Conservation (phyloP, 2,113 vertebrate species). For the Channa argus region DNA sequence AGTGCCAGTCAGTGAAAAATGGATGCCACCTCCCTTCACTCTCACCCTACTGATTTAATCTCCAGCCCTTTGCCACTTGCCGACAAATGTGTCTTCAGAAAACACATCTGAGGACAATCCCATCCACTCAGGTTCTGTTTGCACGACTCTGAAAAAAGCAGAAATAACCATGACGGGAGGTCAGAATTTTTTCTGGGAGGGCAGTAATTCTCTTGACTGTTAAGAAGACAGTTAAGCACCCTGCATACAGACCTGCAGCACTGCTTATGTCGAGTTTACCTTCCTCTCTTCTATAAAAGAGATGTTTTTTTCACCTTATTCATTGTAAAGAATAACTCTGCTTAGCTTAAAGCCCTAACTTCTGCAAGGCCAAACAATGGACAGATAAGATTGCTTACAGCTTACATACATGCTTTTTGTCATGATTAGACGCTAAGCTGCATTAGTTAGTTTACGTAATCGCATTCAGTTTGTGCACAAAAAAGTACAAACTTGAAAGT, state of each 20-base stretch:
- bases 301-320: background rate
- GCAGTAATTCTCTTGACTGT: slow-evolving; percentile 34
- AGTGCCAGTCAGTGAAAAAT: slow-evolving; percentile 62
- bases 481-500: no score
- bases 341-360: no score
- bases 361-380: background rate
- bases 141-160: slow-evolving; percentile 43
- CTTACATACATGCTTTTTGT: background rate
- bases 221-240: background rate
- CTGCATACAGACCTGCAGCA: background rate
- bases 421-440: background rate
- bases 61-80: slow-evolving; percentile 52
- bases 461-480: background rate
- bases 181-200: slow-evolving; percentile 41
- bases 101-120: slow-evolving; percentile 56
- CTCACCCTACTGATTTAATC: slow-evolving; percentile 70
- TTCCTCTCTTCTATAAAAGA: slow-evolving; percentile 6
- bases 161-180: slow-evolving; percentile 53
- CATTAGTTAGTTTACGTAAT: background rate
- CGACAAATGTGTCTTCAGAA: slow-evolving; percentile 65
- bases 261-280: background rate
- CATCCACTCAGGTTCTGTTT: slow-evolving; percentile 54
- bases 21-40: slow-evolving; percentile 35
- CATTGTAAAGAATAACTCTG: background rate
- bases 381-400: background rate